Evolutionary conservation across 2,113 vertebrate genomes (phyloP), one percentile per base, ranked within the genome.

Genomic region (Carettochelys insculpta): DNA sequence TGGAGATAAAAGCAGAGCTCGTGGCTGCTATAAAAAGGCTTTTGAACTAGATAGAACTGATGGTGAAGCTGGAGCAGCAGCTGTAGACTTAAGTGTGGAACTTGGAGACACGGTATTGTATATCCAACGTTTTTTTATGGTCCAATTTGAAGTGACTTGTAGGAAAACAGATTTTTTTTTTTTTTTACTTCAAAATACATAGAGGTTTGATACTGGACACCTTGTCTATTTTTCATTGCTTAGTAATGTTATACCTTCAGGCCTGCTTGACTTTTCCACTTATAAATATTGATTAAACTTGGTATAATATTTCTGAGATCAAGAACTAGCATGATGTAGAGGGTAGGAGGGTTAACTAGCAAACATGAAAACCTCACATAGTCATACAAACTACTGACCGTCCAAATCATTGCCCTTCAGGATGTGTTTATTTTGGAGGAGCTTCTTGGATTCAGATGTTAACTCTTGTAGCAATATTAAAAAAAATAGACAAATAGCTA

Each of bases 11-110:
- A 98, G 83, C 52, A 98, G 99, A 97, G 99, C 99, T 82, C 97
- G 98, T 43, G 99, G 99, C 34, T 99, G 99, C 96, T 99, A 99
- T 93, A 99, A 98, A 96, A 99, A 98, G 96, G 99, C 99, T n/a
- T 99, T 99, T 96, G 98, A 99, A 65, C 92, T 99, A 92, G 98
- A 99, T 95, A 92, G 92, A 80, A 91, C 90, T 0, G 98, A 99
- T 96, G 97, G 95, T 14, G 98, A 99, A 88, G 98, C 99, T 81
- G 99, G 99, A 94, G 97, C 98, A 82, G 98, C 98, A 75, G 98
- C 98, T 19, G 99, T 99, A 85, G 99, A 98, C 95, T 96, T 99
- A 86, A 98, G 99, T 73, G 97, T 99, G 97, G 98, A 98, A 75
- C 98, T 99, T 65, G 98, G 98, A 91, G 99, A 99, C 83, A 98